Evolutionary conservation across 1,140 invertebrate genomes (phyloP), one percentile per base, ranked within the genome.

Genomic region (Coboldia fuscipes): DNA sequence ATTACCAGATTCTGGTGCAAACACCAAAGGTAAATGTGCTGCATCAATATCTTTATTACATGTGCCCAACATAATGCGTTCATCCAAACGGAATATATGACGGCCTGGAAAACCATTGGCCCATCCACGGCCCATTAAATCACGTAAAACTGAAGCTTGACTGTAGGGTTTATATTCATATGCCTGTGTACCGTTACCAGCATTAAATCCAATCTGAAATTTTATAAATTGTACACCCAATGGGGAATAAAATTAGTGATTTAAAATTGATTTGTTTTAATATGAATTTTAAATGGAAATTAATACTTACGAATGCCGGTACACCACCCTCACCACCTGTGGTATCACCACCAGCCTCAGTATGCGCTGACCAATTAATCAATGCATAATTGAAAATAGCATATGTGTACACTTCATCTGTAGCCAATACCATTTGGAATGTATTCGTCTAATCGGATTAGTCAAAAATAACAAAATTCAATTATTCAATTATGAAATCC

Each of bases 71-170:
- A 92, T 70, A 48, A 94, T 89, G 46, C 84, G 82, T 55, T 96
- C 89, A 46, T 96, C 89, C 33, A 94, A 80, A 36, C 90, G 69
- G 61, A 94, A 96, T 42, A 92, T 81, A 42, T 92, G 90, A 41
- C 89, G 61, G 26, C 89, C 89, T 3, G 80, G 74, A 39, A 88
- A 74, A 7, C 72, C 73, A 44, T 93, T 93, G 1, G 72, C 84
- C 67, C 72, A 86, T 14, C 88, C 89, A 45, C 82, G 67, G 9
- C 70, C 67, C 0, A 74, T 69, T 31, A 93, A 59, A 57, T 89
- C 80, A 38, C 79, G 62, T 8, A 92, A 64, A 14, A 84, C 79
- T 17, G 82, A 75, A 20, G 67, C 63, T 57, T 92, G 86, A 29
- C 85, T 90, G 55, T 89, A 93, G 0, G 88, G 88, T 34, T 66